A percentile compares a stretch with the other conserved stretches of the same genome.
These are phyloP conservation scores for Enteromius paludinosus DNA, from an alignment of 2,797 vertebrate genomes.

Conservation along the genomic window DNA sequence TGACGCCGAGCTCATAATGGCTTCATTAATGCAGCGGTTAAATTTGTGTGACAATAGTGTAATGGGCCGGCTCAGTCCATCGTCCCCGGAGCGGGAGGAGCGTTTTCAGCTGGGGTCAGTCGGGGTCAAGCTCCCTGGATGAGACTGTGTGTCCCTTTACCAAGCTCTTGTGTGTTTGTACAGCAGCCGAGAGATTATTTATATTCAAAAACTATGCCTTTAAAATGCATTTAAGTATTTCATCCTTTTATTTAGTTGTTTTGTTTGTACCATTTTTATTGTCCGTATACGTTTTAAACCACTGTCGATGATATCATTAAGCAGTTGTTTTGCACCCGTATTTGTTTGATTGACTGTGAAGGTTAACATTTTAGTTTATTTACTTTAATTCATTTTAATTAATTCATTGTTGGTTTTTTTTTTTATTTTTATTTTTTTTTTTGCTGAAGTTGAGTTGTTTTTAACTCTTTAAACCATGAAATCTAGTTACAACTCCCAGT, in stretches of 20 bases:
- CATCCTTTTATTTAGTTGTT: background rate
- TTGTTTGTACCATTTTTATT: background rate
- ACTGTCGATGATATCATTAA: background rate
- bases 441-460: background rate
- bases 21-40: slow-evolving; percentile 86
- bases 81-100: slow-evolving; percentile 69
- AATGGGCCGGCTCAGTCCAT: slow-evolving; percentile 78
- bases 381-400: background rate
- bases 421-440: background rate
- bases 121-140: slow-evolving; percentile 70
- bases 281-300: background rate
- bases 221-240: background rate
- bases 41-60: slow-evolving; percentile 86
- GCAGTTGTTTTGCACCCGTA: no score
- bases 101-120: slow-evolving; percentile 79
- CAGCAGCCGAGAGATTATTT: background rate
- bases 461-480: background rate
- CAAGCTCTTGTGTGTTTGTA: background rate
- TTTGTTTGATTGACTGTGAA: background rate
- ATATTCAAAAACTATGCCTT: no score
- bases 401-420: background rate
- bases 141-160: slow-evolving; percentile 65
- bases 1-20: slow-evolving; percentile 84
- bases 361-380: background rate
- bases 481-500: background rate